A percentile compares a stretch with the other conserved stretches of the same genome.
Evolutionary conservation across 2,113 vertebrate genomes (phyloP).

Genomic region (Dryoscopus gambensis): DNA sequence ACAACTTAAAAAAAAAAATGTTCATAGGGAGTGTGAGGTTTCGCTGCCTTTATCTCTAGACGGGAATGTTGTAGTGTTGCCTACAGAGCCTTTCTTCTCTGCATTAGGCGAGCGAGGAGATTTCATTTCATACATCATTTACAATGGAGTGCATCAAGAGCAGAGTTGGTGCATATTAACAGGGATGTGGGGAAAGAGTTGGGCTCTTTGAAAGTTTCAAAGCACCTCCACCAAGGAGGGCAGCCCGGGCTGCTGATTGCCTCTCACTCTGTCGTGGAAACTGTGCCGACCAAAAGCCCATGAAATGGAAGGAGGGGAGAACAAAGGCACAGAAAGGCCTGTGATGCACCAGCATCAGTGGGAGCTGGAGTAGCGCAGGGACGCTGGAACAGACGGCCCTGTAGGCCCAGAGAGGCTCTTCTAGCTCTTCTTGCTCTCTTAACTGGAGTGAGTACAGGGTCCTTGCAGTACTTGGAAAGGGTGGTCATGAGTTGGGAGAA

Average conservation of each 20-base stretch:
- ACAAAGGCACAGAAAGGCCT: not conserved
- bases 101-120: slow-evolving; percentile 55
- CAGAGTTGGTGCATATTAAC: slow-evolving; percentile 51
- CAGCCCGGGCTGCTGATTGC: not conserved
- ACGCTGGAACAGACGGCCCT: rapidly evolving
- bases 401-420: not conserved
- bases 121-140: slow-evolving; percentile 71
- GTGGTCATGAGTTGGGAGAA: not conserved
- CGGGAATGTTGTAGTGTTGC: not conserved
- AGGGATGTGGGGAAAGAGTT: slow-evolving; percentile 26
- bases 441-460: not conserved
- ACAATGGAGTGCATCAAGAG: slow-evolving; percentile 52
- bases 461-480: not conserved
- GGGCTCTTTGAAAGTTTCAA: slow-evolving; percentile 60
- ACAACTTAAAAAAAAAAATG: not conserved
- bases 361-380: not conserved
- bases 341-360: not conserved
- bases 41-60: slow-evolving; percentile 21
- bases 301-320: not conserved
- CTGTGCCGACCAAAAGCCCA: not conserved
- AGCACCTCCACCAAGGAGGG: slow-evolving; percentile 20
- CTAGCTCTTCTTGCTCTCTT: not conserved
- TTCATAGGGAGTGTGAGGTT: slow-evolving; percentile 40
- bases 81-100: slow-evolving; percentile 60
- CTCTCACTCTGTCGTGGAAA: not conserved